A percentile compares a stretch with the other conserved stretches of the same genome.
Evolutionary conservation across 2,797 vertebrate species (phyloP).

Genomic region (Acanthurus leucopareius): DNA sequence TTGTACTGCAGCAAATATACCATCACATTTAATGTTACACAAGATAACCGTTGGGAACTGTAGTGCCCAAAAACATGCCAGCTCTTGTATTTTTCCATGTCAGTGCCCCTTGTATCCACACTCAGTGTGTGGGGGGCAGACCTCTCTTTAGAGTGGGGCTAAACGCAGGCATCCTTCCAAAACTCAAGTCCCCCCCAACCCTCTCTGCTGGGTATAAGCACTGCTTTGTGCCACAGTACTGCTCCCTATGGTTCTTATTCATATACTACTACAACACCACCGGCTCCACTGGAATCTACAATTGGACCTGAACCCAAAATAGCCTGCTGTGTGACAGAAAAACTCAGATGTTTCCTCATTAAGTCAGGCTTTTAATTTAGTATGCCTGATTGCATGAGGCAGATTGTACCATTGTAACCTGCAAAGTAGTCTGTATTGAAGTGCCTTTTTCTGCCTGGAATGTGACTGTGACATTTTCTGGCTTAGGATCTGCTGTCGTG

Average conservation of each 20-base stretch:
- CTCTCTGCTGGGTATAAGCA: constrained; percentile 73
- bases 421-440: constrained; percentile 42
- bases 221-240: constrained; percentile 70
- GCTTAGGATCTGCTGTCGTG: constrained; percentile 50
- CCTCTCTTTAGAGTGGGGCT: constrained; percentile 72
- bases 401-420: constrained; percentile 28
- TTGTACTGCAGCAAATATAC: constrained; percentile 42
- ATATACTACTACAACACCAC: constrained; percentile 69
- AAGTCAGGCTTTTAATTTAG: constrained; percentile 47
- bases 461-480: constrained; percentile 66
- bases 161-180: constrained; percentile 79
- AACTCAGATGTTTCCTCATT: constrained; percentile 61
- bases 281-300: constrained; percentile 58
- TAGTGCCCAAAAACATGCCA: constrained; percentile 76
- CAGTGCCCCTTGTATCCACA: constrained; percentile 75
- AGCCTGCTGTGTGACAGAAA: constrained; percentile 55
- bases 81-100: constrained; percentile 83
- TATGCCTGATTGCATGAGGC: constrained; percentile 38
- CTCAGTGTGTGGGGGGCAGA: constrained; percentile 75
- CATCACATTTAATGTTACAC: constrained; percentile 54
- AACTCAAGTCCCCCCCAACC: constrained; percentile 58
- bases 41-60: constrained; percentile 63
- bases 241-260: constrained; percentile 73
- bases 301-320: constrained; percentile 59
- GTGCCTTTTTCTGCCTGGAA: constrained; percentile 45